Conservation (phyloP, 2,888 invertebrate species). For the Athalia cordata region DNA sequence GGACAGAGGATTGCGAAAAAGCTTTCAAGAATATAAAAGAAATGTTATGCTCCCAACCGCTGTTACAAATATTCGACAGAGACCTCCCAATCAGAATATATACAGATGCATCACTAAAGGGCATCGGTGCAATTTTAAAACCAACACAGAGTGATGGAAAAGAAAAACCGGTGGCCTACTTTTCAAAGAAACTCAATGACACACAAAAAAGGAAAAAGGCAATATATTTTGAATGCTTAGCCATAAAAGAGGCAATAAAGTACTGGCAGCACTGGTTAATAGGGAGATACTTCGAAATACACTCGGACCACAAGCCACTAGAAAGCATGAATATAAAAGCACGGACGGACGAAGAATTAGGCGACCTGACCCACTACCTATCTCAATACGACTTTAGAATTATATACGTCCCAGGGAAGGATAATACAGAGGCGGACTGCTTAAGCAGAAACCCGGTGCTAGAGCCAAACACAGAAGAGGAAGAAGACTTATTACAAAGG, state of each 20-base stretch:
- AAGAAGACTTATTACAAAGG: conserved; percentile 50
- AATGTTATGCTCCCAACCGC: conserved; percentile 48
- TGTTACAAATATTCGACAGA: conserved; percentile 50
- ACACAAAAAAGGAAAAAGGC: conserved; percentile 54
- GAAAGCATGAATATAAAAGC: conserved; percentile 46
- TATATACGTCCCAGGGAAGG: conserved; percentile 51
- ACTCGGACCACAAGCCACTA: conserved; percentile 55
- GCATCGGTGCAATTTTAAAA: conserved; percentile 56
- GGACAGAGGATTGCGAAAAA: conserved; percentile 27
- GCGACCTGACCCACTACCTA: conserved; percentile 52
- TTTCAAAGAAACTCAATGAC: conserved; percentile 56
- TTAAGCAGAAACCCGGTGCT: conserved; percentile 53
- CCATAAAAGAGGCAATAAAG: conserved; percentile 55
- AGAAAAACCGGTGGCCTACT: conserved; percentile 51
- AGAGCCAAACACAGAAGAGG: conserved; percentile 47
- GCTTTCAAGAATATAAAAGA: conserved; percentile 46
- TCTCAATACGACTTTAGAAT: conserved; percentile 54
- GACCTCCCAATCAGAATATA: conserved; percentile 50
- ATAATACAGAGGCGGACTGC: conserved; percentile 53
- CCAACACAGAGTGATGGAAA: conserved; percentile 51
- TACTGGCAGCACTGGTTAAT: conserved; percentile 57
- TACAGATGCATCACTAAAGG: conserved; percentile 53
- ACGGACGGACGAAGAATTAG: conserved; percentile 52
- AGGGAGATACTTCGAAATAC: conserved; percentile 53
- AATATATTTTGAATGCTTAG: conserved; percentile 56